phyloP scores from a whole-genome alignment of 2,888 invertebrate species.

The Harmothoe impar region DNA sequence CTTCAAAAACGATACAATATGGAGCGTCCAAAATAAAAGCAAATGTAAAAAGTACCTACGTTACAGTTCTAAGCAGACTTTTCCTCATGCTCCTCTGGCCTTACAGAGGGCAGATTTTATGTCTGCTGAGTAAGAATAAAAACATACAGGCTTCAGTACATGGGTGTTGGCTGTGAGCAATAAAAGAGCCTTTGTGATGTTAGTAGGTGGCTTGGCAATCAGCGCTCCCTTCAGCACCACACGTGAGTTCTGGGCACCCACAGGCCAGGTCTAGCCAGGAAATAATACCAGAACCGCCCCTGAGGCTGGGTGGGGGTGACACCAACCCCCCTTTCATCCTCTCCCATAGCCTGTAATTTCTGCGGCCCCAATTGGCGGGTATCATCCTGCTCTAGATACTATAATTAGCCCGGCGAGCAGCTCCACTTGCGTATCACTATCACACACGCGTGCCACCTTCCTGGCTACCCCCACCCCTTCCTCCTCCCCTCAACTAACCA shows the following conservation, averaged over 20 bases:
- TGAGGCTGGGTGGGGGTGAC: background rate
- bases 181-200: too few relatives aligned
- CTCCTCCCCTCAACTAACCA: background rate
- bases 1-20: too few relatives aligned
- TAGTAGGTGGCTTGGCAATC: background rate
- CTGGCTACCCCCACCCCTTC: background rate
- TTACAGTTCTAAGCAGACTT: too few relatives aligned
- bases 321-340: constrained; percentile 51
- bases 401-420: constrained; percentile 49
- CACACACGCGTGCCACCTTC: background rate
- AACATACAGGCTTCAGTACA: too few relatives aligned
- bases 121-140: too few relatives aligned
- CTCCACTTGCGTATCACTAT: constrained; percentile 26
- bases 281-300: constrained; percentile 35
- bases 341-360: constrained; percentile 49
- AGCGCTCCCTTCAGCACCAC: background rate
- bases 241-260: background rate
- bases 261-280: constrained; percentile 11
- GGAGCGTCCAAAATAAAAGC: too few relatives aligned
- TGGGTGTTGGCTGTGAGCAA: too few relatives aligned
- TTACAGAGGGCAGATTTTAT: too few relatives aligned
- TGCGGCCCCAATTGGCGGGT: constrained; percentile 35
- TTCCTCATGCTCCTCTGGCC: too few relatives aligned
- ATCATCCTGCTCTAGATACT: constrained; percentile 44
- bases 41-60: too few relatives aligned